Evolutionary conservation across 2,888 invertebrate genomes (phyloP).

Genomic region (Ophraella communa): DNA sequence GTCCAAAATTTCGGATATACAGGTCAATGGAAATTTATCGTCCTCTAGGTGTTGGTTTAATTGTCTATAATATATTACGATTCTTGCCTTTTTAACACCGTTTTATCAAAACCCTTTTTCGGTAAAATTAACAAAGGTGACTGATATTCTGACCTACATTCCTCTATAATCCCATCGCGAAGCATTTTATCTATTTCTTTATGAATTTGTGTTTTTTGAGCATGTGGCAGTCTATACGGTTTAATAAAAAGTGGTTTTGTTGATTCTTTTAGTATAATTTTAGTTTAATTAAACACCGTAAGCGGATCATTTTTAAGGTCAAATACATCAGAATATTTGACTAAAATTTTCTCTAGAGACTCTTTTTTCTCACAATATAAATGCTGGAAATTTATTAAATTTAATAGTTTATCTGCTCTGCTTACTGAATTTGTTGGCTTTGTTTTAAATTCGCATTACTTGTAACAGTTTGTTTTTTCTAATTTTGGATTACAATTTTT

Average conservation of each 20-base stretch:
- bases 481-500: too few species aligned
- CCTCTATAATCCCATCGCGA: constrained; percentile 39
- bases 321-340: too few species aligned
- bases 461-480: too few species aligned
- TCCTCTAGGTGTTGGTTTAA: constrained; percentile 12
- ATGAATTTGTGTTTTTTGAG: constrained; percentile 40
- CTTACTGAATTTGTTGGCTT: too few species aligned
- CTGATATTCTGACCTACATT: constrained; percentile 36
- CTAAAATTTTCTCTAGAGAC: too few species aligned
- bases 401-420: too few species aligned
- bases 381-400: too few species aligned
- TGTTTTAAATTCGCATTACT: too few species aligned
- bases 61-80: constrained; percentile 37
- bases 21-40: constrained; percentile 11
- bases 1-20: constrained; percentile 43
- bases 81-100: constrained; percentile 34
- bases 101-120: constrained; percentile 31
- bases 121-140: constrained; percentile 37
- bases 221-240: constrained; percentile 38
- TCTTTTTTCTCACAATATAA: too few species aligned
- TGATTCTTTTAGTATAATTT: constrained; percentile 32
- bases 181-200: constrained; percentile 39
- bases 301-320: too few species aligned
- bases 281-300: too few species aligned
- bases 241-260: constrained; percentile 37